Evolutionary conservation across 2,113 vertebrate genomes (phyloP).

Genomic region (Reinhardtius hippoglossoides): DNA sequence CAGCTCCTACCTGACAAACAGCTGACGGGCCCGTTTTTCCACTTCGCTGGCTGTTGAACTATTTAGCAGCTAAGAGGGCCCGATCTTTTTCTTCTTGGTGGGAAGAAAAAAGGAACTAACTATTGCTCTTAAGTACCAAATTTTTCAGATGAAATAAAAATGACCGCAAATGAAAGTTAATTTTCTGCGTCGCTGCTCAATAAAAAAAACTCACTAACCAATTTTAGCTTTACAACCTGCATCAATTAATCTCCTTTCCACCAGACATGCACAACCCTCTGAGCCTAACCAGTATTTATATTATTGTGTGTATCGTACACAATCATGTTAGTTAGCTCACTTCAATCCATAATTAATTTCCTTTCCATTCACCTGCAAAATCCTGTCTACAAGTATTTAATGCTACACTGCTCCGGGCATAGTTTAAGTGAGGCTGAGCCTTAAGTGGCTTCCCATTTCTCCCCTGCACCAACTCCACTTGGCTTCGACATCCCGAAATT

Average conservation of each 20-base stretch:
- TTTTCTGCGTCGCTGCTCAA: no score
- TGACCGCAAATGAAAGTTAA: no score
- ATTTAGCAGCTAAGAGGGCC: no score
- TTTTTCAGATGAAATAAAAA: no score
- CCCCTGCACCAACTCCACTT: not conserved
- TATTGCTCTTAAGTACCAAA: no score
- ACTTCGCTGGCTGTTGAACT: no score
- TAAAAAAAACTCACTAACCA: no score
- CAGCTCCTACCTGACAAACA: not conserved
- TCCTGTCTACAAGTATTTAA: conserved; percentile 11
- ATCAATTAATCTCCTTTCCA: not conserved
- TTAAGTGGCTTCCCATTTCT: conserved; percentile 14
- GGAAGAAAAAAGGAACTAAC: no score
- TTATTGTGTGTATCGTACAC: no score
- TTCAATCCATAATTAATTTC: not conserved
- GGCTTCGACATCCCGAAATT: conserved; percentile 36
- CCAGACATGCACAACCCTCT: not conserved
- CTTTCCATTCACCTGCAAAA: not conserved
- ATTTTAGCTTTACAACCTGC: not conserved
- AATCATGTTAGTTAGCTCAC: not conserved
- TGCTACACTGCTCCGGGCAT: not conserved
- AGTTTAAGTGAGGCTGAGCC: conserved; percentile 15
- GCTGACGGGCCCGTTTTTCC: no score
- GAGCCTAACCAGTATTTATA: not conserved
- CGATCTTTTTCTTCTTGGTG: no score